These are phyloP conservation scores for Drosophila eugracilis DNA, from an alignment of 1,140 invertebrate genomes.

Conservation along the genomic window DNA sequence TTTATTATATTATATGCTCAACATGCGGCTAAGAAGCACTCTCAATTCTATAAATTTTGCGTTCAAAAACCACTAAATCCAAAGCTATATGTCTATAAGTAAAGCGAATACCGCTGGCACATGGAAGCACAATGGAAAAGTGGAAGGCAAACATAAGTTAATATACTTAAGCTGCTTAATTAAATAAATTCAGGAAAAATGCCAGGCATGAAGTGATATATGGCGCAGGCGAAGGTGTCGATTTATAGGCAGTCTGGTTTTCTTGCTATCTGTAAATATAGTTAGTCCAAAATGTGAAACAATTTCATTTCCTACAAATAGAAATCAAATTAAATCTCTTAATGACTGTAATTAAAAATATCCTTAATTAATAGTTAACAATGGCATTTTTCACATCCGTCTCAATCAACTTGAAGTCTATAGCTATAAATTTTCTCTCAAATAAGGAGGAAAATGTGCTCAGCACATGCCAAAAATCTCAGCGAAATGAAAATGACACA, in stretches of 20 bases:
- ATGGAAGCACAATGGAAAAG: conserved; percentile 63
- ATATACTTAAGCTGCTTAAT: conserved; percentile 71
- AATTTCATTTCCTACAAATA: no score
- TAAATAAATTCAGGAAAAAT: conserved; percentile 63
- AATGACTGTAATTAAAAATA: not conserved
- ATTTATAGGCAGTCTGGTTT: not conserved
- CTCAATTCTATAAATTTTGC: conserved; percentile 29
- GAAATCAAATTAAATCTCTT: not conserved
- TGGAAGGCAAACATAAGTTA: conserved; percentile 54
- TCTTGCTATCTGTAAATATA: no score
- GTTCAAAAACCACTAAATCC: conserved; percentile 35
- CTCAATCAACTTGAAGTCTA: conserved; percentile 17
- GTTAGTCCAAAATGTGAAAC: no score
- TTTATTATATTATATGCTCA: conserved; percentile 61
- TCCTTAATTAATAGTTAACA: conserved; percentile 11
- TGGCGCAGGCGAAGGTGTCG: conserved; percentile 2
- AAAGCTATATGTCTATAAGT: conserved; percentile 34
- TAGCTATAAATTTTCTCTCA: not conserved
- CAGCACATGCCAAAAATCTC: conserved; percentile 46
- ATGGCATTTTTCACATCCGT: conserved; percentile 5
- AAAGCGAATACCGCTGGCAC: conserved; percentile 25
- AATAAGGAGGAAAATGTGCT: conserved; percentile 17
- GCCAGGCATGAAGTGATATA: conserved; percentile 11
- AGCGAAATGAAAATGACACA: conserved; percentile 25
- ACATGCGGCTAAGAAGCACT: conserved; percentile 24